A percentile compares a stretch with the other conserved stretches of the same genome.
Conservation (phyloP, 1,140 invertebrate species). For the Sitodiplosis mosellana region DNA sequence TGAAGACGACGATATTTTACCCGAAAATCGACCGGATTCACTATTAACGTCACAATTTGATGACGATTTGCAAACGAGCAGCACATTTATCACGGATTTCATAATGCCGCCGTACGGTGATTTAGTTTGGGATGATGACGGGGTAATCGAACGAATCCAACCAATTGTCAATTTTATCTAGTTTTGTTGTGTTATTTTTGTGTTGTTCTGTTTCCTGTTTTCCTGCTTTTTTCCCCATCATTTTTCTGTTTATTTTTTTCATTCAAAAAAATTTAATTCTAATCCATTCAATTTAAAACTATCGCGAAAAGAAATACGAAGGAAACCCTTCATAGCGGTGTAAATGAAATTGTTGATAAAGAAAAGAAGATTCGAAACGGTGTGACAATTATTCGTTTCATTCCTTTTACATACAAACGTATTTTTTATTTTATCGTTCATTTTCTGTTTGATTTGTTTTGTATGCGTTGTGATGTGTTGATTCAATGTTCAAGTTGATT, state of each 20-base stretch:
- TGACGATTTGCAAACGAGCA: conserved; percentile 14
- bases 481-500: too few species aligned
- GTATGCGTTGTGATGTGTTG: too few species aligned
- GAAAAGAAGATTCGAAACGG: too few species aligned
- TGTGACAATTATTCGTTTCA: too few species aligned
- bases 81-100: conserved; percentile 11
- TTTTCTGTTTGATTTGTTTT: too few species aligned
- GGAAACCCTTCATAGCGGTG: too few species aligned
- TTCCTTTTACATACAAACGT: too few species aligned
- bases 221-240: not conserved
- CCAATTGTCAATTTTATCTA: not conserved
- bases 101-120: not conserved
- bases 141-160: not conserved
- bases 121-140: not conserved
- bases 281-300: too few species aligned
- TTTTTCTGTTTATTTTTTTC: not conserved
- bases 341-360: too few species aligned
- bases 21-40: conserved; percentile 8
- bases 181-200: not conserved
- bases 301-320: too few species aligned
- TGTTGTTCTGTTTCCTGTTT: not conserved
- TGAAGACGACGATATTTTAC: conserved; percentile 15
- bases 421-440: too few species aligned
- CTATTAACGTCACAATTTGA: conserved; percentile 7
- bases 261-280: too few species aligned